phyloP scores from a whole-genome alignment of 2,888 invertebrate genomes.

The Macrosoma leucophasiata region DNA sequence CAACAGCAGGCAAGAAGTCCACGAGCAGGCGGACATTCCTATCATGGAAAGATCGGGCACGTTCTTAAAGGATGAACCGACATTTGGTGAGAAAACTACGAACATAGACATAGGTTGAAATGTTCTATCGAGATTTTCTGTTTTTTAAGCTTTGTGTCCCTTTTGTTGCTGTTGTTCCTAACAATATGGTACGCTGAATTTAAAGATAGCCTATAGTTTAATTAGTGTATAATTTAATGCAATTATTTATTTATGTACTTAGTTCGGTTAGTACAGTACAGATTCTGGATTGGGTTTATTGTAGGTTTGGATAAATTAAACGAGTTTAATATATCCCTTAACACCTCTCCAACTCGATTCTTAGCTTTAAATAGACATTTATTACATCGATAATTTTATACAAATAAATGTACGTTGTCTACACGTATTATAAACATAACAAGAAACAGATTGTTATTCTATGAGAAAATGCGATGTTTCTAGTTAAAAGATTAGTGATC shows the following conservation, averaged over 20 bases:
- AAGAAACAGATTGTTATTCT: not conserved
- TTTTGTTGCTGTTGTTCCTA: not conserved
- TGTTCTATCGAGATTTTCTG: not conserved
- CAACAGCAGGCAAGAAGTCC: conserved; percentile 22
- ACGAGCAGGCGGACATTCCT: conserved; percentile 33
- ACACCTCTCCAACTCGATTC: too few species aligned
- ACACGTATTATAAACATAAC: too few species aligned
- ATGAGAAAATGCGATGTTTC: not conserved
- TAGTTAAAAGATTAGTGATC: not conserved
- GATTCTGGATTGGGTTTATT: too few species aligned
- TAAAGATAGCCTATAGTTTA: conserved; percentile 2
- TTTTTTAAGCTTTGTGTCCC: conserved; percentile 17
- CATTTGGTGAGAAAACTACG: conserved; percentile 54
- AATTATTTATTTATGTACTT: not conserved
- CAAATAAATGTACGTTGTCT: too few species aligned
- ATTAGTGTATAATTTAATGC: not conserved
- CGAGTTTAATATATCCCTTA: too few species aligned
- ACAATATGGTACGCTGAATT: conserved; percentile 1
- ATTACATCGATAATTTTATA: too few species aligned
- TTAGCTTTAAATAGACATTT: too few species aligned
- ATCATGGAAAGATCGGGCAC: conserved; percentile 80
- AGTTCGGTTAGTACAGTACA: too few species aligned
- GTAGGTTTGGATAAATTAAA: too few species aligned
- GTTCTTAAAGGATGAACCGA: conserved; percentile 85
- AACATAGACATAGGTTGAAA: conserved; percentile 40